phyloP scores from a whole-genome alignment of 1,140 invertebrate genomes.

The Elymnias hypermnestra region DNA sequence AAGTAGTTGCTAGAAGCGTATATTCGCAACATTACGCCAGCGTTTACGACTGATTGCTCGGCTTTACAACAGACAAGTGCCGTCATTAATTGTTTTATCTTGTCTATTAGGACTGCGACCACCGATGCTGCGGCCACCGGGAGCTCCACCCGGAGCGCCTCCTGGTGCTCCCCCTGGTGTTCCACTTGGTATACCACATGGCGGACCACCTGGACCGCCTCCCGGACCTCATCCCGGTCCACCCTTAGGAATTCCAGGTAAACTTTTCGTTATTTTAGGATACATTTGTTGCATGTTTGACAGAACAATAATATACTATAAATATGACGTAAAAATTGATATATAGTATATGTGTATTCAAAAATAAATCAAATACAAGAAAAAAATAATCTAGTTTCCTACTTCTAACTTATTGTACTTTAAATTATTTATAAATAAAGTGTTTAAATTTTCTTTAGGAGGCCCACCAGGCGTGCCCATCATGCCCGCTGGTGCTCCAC shows the following conservation, averaged over 20 bases:
- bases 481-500: conserved; percentile 38
- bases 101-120: conserved; percentile 76
- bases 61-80: too few relatives aligned
- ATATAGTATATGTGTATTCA: too few relatives aligned
- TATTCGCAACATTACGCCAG: too few relatives aligned
- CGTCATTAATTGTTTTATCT: background rate
- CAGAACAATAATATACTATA: too few relatives aligned
- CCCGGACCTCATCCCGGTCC: conserved; percentile 63
- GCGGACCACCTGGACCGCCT: conserved; percentile 15
- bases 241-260: conserved; percentile 8
- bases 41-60: too few relatives aligned
- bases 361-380: too few relatives aligned
- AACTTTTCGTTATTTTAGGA: background rate
- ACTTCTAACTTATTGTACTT: too few relatives aligned
- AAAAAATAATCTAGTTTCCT: too few relatives aligned
- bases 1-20: too few relatives aligned
- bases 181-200: background rate
- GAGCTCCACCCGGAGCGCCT: conserved; percentile 43
- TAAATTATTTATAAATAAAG: too few relatives aligned
- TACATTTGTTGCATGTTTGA: background rate
- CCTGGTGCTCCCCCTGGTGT: background rate
- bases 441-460: background rate
- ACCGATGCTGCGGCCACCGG: conserved; percentile 76
- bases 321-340: too few relatives aligned
- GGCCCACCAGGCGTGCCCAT: conserved; percentile 2